These are phyloP conservation scores for Tretioscincus oriximinensis DNA, from an alignment of 2,113 vertebrate species.

Conservation along the genomic window DNA sequence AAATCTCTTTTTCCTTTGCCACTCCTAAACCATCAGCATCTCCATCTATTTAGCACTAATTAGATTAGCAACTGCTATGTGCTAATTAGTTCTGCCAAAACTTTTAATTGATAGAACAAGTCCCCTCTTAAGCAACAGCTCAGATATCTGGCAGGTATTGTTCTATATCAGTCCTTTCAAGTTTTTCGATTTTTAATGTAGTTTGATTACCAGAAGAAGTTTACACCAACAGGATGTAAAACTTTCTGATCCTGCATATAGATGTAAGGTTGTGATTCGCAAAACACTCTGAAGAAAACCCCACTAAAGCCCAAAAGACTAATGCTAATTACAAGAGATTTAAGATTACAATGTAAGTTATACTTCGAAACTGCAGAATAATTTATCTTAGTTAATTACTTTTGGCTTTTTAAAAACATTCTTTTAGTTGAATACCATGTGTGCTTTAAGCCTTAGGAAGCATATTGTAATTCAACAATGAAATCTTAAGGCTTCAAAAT, in stretches of 20 bases:
- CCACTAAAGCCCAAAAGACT: neutral
- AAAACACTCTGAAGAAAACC: slow-evolving; percentile 8
- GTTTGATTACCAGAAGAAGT: slow-evolving; percentile 10
- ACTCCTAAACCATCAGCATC: slow-evolving; percentile 1
- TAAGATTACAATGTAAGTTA: neutral
- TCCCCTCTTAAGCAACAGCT: slow-evolving; percentile 7
- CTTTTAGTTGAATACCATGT: neutral
- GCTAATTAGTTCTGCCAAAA: slow-evolving; percentile 32
- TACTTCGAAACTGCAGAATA: neutral
- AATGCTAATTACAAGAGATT: neutral
- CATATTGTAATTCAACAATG: neutral
- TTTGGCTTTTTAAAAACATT: neutral
- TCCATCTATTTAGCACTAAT: slow-evolving; percentile 28
- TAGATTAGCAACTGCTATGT: slow-evolving; percentile 28
- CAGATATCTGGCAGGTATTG: slow-evolving; percentile 19
- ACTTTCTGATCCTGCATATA: neutral
- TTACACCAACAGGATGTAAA: fast-evolving
- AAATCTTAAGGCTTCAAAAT: too few species aligned
- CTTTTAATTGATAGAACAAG: slow-evolving; percentile 27
- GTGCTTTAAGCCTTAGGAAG: neutral
- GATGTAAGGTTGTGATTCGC: neutral
- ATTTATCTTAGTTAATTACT: neutral
- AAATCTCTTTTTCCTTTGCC: neutral
- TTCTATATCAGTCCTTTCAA: slow-evolving; percentile 15
- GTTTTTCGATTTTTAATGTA: neutral